Evolutionary conservation across 2,888 invertebrate genomes (phyloP).

Genomic region (Andrena fulva): DNA sequence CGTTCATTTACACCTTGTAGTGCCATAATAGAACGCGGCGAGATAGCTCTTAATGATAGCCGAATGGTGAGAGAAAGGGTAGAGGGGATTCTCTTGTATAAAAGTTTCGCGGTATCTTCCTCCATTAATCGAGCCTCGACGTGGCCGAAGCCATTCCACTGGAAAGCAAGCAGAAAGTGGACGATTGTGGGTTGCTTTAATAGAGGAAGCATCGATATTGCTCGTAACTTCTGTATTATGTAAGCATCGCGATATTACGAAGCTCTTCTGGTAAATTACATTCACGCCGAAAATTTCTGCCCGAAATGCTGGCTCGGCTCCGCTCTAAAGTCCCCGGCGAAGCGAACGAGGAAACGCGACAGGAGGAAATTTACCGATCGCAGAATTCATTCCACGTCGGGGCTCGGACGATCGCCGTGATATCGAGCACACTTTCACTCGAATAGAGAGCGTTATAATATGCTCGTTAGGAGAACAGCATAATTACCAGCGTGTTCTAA

Average conservation of each 20-base stretch:
- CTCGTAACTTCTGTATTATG: conserved; percentile 32
- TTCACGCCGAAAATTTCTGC: not conserved
- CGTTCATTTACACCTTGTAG: conserved; percentile 33
- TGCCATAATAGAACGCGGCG: not conserved
- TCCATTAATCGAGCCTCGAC: not conserved
- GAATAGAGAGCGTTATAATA: conserved; percentile 47
- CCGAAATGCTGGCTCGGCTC: not conserved
- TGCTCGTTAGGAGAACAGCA: conserved; percentile 35
- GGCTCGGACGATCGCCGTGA: conserved; percentile 3
- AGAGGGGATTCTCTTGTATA: not conserved
- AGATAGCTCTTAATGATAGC: not conserved
- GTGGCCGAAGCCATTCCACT: not conserved
- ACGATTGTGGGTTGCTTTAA: conserved; percentile 10
- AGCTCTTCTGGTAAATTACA: conserved; percentile 8
- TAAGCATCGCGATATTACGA: conserved; percentile 10
- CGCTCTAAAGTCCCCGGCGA: not conserved
- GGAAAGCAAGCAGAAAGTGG: not conserved
- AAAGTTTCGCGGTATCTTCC: not conserved
- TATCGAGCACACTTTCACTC: conserved; percentile 52
- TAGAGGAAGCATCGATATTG: conserved; percentile 17
- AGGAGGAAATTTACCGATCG: conserved; percentile 7
- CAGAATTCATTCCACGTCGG: not conserved
- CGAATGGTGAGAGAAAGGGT: not conserved
- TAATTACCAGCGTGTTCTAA: conserved; percentile 45
- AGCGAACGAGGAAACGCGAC: conserved; percentile 22